Conservation (phyloP, 2,797 vertebrate species). For the Coregonus sp. region DNA sequence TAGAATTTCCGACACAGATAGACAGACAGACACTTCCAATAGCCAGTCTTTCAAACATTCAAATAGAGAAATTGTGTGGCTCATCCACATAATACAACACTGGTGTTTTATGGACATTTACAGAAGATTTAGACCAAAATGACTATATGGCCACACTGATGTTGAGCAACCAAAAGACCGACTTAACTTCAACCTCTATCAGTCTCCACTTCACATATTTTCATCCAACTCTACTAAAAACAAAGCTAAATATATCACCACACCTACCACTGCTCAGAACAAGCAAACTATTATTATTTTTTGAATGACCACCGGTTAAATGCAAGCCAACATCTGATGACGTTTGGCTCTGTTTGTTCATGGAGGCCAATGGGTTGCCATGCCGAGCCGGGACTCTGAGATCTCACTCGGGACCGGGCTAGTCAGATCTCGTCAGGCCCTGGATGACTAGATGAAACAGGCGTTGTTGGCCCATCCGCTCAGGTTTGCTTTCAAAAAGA, state of each 20-base stretch:
- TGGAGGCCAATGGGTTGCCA: slow-evolving; percentile 18
- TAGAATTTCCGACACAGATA: too few relatives aligned
- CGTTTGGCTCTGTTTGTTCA: slow-evolving; percentile 9
- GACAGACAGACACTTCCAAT: neutral
- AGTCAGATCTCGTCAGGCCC: slow-evolving; percentile 19
- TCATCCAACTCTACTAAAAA: neutral
- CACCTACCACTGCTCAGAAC: slow-evolving; percentile 38
- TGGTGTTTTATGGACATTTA: neutral
- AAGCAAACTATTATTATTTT: slow-evolving; percentile 1
- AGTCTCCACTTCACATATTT: too few relatives aligned
- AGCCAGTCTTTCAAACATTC: neutral
- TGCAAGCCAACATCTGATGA: slow-evolving; percentile 16
- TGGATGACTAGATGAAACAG: slow-evolving; percentile 21
- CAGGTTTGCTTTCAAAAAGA: slow-evolving; percentile 21
- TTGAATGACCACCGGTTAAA: neutral
- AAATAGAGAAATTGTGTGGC: neutral
- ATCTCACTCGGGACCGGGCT: slow-evolving; percentile 5
- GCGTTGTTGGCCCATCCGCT: slow-evolving; percentile 3
- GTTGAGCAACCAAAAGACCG: too few relatives aligned
- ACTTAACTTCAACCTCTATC: too few relatives aligned
- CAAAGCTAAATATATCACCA: neutral
- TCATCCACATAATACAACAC: neutral
- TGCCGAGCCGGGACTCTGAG: slow-evolving; percentile 3
- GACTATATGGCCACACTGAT: too few relatives aligned
- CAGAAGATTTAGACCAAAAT: too few relatives aligned